A percentile compares a stretch with the other conserved stretches of the same genome.
Evolutionary conservation across 2,888 invertebrate genomes (phyloP).

Genomic region (Seira musarum): DNA sequence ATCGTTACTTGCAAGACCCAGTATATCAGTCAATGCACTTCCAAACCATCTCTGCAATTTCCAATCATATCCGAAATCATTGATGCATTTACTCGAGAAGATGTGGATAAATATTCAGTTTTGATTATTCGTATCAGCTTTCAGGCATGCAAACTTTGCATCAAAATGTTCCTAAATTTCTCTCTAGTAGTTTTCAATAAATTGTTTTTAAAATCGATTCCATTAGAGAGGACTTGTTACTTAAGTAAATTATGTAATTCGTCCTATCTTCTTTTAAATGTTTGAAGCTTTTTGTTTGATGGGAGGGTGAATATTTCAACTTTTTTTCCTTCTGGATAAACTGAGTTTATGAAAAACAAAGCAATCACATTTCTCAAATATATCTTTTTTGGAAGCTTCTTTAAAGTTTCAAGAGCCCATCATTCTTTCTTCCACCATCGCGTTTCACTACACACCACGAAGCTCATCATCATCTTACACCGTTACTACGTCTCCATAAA

Average conservation of each 20-base stretch:
- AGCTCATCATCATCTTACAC: conserved; percentile 2
- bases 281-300: neutral
- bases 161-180: too few species aligned
- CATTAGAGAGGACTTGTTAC: neutral
- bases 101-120: too few species aligned
- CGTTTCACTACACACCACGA: neutral
- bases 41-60: neutral
- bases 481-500: neutral
- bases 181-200: neutral
- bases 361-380: neutral
- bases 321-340: neutral
- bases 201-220: neutral
- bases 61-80: neutral
- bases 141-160: too few species aligned
- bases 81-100: too few species aligned
- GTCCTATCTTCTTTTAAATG: neutral
- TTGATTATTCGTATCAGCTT: too few species aligned
- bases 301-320: neutral
- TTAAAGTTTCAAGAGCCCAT: conserved; percentile 7
- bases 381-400: neutral
- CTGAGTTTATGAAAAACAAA: conserved; percentile 3
- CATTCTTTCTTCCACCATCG: neutral
- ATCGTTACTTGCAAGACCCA: neutral
- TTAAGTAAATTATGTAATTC: conserved; percentile 7
- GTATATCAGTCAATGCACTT: conserved; percentile 5